These are phyloP conservation scores for Piscicola geometra DNA, from an alignment of 2,888 invertebrate species.

Conservation along the genomic window DNA sequence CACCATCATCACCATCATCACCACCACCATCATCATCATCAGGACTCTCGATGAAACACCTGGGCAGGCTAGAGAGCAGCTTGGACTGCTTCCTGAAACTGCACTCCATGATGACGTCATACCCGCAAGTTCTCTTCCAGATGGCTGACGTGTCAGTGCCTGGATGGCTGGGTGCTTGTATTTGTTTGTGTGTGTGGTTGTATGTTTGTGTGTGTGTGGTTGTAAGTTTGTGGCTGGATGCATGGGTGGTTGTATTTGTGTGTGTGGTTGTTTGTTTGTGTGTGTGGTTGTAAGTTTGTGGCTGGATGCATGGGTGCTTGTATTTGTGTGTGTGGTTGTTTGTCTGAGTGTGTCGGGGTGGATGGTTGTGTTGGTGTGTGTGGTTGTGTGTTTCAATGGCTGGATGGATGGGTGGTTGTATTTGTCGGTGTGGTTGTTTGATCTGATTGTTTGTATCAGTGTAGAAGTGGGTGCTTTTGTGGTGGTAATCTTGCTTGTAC, in stretches of 20 bases:
- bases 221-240: slow-evolving; percentile 9
- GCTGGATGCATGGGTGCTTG: slow-evolving; percentile 21
- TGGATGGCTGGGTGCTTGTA: neutral
- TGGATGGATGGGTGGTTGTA: neutral
- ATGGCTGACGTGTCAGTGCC: slow-evolving; percentile 44
- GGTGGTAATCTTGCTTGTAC: neutral
- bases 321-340: slow-evolving; percentile 34
- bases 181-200: slow-evolving; percentile 5
- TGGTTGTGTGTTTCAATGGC: slow-evolving; percentile 15
- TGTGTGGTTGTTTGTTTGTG: slow-evolving; percentile 13
- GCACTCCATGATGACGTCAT: slow-evolving; percentile 66
- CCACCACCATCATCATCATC: neutral
- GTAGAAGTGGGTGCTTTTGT: neutral
- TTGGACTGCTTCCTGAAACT: slow-evolving; percentile 75
- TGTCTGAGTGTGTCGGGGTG: slow-evolving; percentile 32
- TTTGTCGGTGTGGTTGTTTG: neutral
- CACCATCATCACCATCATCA: neutral
- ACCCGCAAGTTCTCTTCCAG: slow-evolving; percentile 63
- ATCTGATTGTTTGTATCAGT: neutral
- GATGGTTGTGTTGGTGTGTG: slow-evolving; percentile 32
- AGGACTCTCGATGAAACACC: slow-evolving; percentile 61
- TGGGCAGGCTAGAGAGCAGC: slow-evolving; percentile 69
- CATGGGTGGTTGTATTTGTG: slow-evolving; percentile 6
- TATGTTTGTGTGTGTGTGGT: slow-evolving; percentile 4
- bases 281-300: neutral